Conservation (phyloP, 1,140 invertebrate species). For the Bombus waltoni region DNA sequence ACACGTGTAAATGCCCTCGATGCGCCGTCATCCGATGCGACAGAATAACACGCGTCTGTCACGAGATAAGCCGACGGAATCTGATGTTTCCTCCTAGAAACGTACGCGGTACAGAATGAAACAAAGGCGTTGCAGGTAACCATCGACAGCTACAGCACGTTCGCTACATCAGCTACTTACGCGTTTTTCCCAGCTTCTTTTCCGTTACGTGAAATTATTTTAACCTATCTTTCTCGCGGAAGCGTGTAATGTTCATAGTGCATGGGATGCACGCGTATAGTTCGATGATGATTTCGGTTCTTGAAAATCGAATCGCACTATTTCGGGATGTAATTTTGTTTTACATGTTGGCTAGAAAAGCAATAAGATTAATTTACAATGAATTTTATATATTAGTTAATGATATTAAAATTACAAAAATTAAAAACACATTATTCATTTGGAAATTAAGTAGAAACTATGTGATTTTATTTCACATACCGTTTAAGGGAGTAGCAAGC, state of each 20-base stretch:
- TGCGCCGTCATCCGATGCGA: background rate
- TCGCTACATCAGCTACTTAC: slow-evolving; percentile 60
- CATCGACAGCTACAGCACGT: slow-evolving; percentile 33
- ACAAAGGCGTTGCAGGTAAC: slow-evolving; percentile 30
- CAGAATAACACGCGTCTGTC: slow-evolving; percentile 17
- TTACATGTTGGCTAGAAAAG: background rate
- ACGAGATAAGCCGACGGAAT: slow-evolving; percentile 47
- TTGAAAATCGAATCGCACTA: background rate
- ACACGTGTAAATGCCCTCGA: background rate
- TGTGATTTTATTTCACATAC: background rate
- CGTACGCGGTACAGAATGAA: slow-evolving; percentile 55
- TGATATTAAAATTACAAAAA: background rate
- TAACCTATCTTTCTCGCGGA: slow-evolving; percentile 54
- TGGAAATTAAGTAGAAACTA: background rate
- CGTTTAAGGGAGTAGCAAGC: too few relatives aligned
- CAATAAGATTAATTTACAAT: background rate
- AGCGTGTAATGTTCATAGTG: slow-evolving; percentile 1
- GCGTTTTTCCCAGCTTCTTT: slow-evolving; percentile 41
- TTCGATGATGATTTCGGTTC: slow-evolving; percentile 35
- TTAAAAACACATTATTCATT: background rate
- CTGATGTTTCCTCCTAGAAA: slow-evolving; percentile 66
- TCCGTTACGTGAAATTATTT: slow-evolving; percentile 70
- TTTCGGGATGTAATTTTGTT: background rate
- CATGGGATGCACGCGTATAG: background rate
- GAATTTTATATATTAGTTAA: background rate